Evolutionary conservation across 1,140 invertebrate genomes (phyloP).

Genomic region (Dendroctonus ponderosae): DNA sequence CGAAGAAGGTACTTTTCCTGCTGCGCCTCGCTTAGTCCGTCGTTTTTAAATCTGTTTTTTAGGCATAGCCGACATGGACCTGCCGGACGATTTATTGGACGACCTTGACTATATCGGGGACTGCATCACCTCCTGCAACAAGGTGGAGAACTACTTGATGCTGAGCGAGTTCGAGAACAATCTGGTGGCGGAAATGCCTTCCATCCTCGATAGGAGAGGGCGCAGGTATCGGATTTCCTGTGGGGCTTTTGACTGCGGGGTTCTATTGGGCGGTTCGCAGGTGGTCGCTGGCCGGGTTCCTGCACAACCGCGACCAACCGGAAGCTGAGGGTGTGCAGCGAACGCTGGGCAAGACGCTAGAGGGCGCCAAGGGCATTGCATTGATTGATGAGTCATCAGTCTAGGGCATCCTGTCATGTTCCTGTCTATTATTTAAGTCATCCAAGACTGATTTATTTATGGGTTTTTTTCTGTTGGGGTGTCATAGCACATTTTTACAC

Average conservation of each 20-base stretch:
- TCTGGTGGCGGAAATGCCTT: slow-evolving; percentile 73
- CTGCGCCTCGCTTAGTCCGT: background rate
- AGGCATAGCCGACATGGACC: slow-evolving; percentile 74
- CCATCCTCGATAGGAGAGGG: slow-evolving; percentile 66
- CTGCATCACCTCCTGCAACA: slow-evolving; percentile 86
- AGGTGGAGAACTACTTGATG: slow-evolving; percentile 85
- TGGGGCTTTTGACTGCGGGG: background rate
- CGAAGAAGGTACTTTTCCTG: slow-evolving; percentile 63
- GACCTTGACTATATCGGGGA: slow-evolving; percentile 80
- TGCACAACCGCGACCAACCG: slow-evolving; percentile 28
- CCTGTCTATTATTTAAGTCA: no score
- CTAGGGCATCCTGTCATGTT: background rate
- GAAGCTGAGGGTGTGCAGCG: slow-evolving; percentile 33
- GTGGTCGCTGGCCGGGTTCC: slow-evolving; percentile 63
- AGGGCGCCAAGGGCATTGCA: slow-evolving; percentile 62
- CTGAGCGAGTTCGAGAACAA: slow-evolving; percentile 86
- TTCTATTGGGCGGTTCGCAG: background rate
- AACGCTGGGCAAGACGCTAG: slow-evolving; percentile 35
- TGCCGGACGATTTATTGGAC: slow-evolving; percentile 77
- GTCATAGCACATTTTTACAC: no score
- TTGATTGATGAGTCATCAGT: slow-evolving; percentile 72
- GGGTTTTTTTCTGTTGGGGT: no score
- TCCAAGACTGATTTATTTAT: no score
- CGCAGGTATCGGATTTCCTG: slow-evolving; percentile 49
- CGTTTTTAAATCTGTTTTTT: slow-evolving; percentile 6